Evolutionary conservation across 2,797 vertebrate species (phyloP).

Genomic region (Mallotus villosus): DNA sequence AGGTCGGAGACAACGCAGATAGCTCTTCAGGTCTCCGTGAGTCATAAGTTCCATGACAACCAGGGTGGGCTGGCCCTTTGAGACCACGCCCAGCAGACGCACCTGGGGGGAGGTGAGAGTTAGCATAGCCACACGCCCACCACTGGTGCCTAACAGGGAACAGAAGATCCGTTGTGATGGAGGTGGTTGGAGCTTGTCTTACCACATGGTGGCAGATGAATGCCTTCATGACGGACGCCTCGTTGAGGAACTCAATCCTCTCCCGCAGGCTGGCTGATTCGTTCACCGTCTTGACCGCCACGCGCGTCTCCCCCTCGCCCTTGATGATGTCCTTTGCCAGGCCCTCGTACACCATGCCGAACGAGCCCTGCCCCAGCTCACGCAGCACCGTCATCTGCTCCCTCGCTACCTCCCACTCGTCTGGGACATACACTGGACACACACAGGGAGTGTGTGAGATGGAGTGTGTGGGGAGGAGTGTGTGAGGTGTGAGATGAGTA

Average conservation of each 20-base stretch:
- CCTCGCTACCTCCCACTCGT: conserved; percentile 94
- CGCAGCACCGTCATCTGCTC: conserved; percentile 89
- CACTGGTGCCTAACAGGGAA: background rate
- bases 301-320: conserved; percentile 86
- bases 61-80: conserved; percentile 92
- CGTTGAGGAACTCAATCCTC: conserved; percentile 97
- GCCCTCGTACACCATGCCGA: conserved; percentile 98
- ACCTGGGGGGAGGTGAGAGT: conserved; percentile 73
- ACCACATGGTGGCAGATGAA: conserved; percentile 99
- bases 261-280: conserved; percentile 93
- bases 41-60: conserved; percentile 99
- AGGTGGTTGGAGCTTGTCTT: conserved; percentile 13
- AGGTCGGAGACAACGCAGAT: conserved; percentile 88
- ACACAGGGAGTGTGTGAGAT: background rate
- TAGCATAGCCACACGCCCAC: background rate
- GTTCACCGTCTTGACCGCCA: conserved; percentile 96
- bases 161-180: background rate
- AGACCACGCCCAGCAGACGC: conserved; percentile 93
- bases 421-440: conserved; percentile 87
- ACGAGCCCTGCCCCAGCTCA: conserved; percentile 96
- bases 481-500: background rate
- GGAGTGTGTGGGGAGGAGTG: background rate
- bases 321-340: conserved; percentile 91
- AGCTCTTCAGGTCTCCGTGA: conserved; percentile 94
- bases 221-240: conserved; percentile 97